A percentile compares a stretch with the other conserved stretches of the same genome.
phyloP scores from a whole-genome alignment of 2,888 invertebrate species.

The Lissocephala sabroskyi region DNA sequence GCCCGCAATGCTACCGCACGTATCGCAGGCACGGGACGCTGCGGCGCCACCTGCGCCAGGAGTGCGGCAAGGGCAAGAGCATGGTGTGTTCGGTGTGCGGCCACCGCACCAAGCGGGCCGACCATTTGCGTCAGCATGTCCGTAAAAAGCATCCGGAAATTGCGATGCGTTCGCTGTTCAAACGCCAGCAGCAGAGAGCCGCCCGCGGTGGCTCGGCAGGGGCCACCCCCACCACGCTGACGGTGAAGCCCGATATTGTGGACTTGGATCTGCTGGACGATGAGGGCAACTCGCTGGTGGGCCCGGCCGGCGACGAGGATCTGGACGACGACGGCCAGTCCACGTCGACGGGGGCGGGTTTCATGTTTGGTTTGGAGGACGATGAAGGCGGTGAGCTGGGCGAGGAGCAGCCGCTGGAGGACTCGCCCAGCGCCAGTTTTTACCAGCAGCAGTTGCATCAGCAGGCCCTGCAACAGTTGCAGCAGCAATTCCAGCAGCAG shows the following conservation, averaged over 20 bases:
- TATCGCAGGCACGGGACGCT: constrained; percentile 76
- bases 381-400: constrained; percentile 43
- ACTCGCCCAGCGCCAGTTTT: constrained; percentile 23
- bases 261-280: constrained; percentile 47
- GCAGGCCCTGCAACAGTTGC: constrained; percentile 59
- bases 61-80: constrained; percentile 74
- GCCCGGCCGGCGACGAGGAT: constrained; percentile 10
- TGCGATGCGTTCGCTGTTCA: constrained; percentile 69
- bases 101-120: constrained; percentile 74
- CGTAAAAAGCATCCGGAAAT: constrained; percentile 73
- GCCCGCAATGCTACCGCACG: constrained; percentile 74
- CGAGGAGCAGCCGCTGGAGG: constrained; percentile 9
- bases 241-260: constrained; percentile 33
- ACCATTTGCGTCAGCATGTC: constrained; percentile 75
- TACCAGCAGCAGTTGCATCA: constrained; percentile 59
- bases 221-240: constrained; percentile 5
- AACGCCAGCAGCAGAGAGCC: constrained; percentile 54
- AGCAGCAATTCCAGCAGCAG: constrained; percentile 50
- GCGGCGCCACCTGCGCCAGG: constrained; percentile 74
- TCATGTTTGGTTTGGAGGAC: not conserved
- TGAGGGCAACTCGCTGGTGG: constrained; percentile 27
- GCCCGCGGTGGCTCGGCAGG: constrained; percentile 29
- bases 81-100: constrained; percentile 74
- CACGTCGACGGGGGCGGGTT: not conserved
- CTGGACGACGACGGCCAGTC: constrained; percentile 11